phyloP scores from a whole-genome alignment of 2,888 invertebrate species.

The Plusia festucae region DNA sequence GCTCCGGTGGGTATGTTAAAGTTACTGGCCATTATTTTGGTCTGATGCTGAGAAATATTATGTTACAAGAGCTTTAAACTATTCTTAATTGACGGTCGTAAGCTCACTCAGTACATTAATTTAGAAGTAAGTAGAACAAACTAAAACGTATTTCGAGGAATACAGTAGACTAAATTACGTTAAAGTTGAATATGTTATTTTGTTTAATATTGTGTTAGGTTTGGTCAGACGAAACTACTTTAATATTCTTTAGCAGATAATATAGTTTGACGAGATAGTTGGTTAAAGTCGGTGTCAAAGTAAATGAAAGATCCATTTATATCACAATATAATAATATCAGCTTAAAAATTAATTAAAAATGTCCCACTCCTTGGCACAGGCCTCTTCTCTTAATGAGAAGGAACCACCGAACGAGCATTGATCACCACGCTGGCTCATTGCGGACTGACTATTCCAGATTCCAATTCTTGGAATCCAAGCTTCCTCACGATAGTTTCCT shows the following conservation, averaged over 20 bases:
- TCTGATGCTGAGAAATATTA: background rate
- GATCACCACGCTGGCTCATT: too few species aligned
- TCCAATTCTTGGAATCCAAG: too few species aligned
- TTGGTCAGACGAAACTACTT: background rate
- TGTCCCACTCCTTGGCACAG: too few species aligned
- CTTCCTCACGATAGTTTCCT: too few species aligned
- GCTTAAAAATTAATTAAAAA: too few species aligned
- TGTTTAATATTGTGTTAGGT: background rate
- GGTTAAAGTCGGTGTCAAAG: too few species aligned
- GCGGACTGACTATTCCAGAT: too few species aligned
- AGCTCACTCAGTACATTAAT: background rate
- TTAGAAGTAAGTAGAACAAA: background rate
- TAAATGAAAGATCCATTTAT: too few species aligned
- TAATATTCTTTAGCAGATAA: background rate
- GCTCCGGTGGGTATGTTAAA: background rate
- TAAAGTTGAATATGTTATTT: slow-evolving; percentile 1
- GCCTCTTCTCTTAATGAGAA: too few species aligned
- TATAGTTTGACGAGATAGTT: background rate
- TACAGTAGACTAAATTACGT: too few species aligned
- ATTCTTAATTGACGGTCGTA: background rate
- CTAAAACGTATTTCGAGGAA: background rate
- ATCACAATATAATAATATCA: too few species aligned
- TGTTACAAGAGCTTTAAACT: background rate
- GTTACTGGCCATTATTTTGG: background rate
- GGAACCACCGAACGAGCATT: too few species aligned